Evolutionary conservation across 1,140 invertebrate species (phyloP), one percentile per base, ranked within the genome.

Genomic region (Cotesia glomerata): DNA sequence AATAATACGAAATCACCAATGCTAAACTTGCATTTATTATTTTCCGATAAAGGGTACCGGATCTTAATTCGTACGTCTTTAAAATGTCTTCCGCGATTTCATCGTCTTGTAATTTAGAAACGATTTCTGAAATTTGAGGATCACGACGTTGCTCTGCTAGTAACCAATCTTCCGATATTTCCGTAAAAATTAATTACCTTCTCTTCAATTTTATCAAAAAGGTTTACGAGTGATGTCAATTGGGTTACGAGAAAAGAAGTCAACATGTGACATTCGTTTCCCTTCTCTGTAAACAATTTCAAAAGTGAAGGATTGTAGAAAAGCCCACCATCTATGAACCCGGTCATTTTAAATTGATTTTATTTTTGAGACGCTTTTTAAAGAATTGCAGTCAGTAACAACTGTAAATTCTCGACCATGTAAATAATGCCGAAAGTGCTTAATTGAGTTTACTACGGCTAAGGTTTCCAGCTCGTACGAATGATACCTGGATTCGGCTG

Each of bases 261-360:
- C 75, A 13, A 36, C 69, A 64, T 76, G 75, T n/a, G 2, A 5
- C 75, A 76, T 76, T 11, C 49, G 64, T 36, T 68, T 74, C 13
- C 69, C 70, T n/a, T 72, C 68, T 58, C 64, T 14, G 64, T 72
- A 72, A 5, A 66, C n/a, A 34, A 76, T 71, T 5, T 73, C 71
- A 45, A 82, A 81, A 51, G 81, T 75, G 35, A 80, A 80, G 8
- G 74, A 34, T 73, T 84, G 78, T 72, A 82, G 71, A 74, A 63
- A 80, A 8, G 78, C 72, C 79, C 82, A 84, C 79, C 82, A 85
- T n/a, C 81, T 63, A 63, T 83, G 77, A 1, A 77, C 81, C 26
- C 82, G 61, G 0, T 84, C 82, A 0, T 71, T 75, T n/a, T 73
- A 85, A 76, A 75, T 82, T 72, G 77, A 75, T 76, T 76, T n/a